These are phyloP conservation scores for Enoplosus armatus DNA, from an alignment of 2,797 vertebrate species.

Conservation along the genomic window DNA sequence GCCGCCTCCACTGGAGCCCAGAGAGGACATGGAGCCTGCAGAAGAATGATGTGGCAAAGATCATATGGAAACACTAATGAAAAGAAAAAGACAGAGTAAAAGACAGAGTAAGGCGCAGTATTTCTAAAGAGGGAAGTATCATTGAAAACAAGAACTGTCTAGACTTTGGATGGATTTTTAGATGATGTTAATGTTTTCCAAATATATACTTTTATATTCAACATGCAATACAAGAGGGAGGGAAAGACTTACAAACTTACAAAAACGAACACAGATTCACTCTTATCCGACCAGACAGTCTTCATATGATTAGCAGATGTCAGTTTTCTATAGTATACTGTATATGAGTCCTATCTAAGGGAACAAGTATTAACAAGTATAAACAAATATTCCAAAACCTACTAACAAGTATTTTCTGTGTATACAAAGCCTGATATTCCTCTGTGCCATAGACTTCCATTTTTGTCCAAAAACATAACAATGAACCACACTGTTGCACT, in stretches of 20 bases:
- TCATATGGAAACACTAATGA: not conserved
- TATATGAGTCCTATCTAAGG: not conserved
- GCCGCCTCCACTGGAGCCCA: slow-evolving; percentile 83
- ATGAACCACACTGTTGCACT: not conserved
- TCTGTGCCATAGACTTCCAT: not conserved
- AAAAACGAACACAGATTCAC: not conserved
- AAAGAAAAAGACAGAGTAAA: not conserved
- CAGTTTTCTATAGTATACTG: not conserved
- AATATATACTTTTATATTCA: not conserved
- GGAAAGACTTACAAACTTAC: no score
- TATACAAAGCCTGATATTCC: not conserved
- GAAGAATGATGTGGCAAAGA: not conserved
- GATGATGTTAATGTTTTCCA: not conserved
- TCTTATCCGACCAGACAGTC: not conserved
- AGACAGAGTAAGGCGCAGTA: not conserved
- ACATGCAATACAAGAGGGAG: not conserved
- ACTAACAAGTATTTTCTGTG: not conserved
- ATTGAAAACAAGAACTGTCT: not conserved
- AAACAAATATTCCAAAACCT: not conserved
- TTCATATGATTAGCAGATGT: not conserved
- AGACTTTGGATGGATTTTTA: not conserved
- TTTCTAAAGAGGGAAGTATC: not conserved
- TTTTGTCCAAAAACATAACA: not conserved
- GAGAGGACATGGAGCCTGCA: slow-evolving; percentile 82
- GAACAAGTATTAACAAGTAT: not conserved